A percentile compares a stretch with the other conserved stretches of the same genome.
phyloP scores from a whole-genome alignment of 2,113 vertebrate species.

The Chaenocephalus aceratus region DNA sequence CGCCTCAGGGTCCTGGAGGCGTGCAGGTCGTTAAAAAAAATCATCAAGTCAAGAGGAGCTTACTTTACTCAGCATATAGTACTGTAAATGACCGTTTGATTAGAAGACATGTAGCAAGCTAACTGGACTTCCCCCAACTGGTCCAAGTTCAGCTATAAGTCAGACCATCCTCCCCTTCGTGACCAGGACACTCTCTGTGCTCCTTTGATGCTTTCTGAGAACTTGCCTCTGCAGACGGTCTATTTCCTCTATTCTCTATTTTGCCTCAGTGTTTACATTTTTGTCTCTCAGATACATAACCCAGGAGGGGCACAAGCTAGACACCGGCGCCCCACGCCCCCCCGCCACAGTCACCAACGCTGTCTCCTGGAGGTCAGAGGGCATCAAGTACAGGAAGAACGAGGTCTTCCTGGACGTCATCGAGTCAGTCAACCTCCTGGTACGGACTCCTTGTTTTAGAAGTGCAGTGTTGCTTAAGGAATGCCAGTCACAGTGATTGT shows the following conservation, averaged over 20 bases:
- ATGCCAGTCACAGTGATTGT: conserved; percentile 24
- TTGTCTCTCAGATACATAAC: conserved; percentile 92
- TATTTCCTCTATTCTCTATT: conserved; percentile 23
- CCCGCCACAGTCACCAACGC: conserved; percentile 98
- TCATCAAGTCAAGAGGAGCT: not conserved
- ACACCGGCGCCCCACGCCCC: conserved; percentile 96
- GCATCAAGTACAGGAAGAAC: conserved; percentile 99
- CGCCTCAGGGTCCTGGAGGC: no score
- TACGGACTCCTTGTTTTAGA: conserved; percentile 76
- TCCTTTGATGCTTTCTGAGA: conserved; percentile 58
- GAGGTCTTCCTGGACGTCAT: conserved; percentile 99
- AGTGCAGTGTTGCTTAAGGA: conserved; percentile 48
- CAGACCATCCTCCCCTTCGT: conserved; percentile 34
- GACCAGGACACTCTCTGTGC: conserved; percentile 21
- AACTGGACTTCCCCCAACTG: conserved; percentile 46
- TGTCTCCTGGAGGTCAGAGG: conserved; percentile 98
- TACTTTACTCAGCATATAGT: not conserved
- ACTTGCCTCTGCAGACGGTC: conserved; percentile 15
- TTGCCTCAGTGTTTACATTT: conserved; percentile 48
- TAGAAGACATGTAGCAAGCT: not conserved
- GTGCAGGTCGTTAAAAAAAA: not conserved
- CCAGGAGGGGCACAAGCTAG: conserved; percentile 98
- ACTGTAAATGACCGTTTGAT: conserved; percentile 20
- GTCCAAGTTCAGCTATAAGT: conserved; percentile 36
- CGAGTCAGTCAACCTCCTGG: conserved; percentile 98